phyloP scores from a whole-genome alignment of 2,797 vertebrate species.

The Propithecus perrieri region DNA sequence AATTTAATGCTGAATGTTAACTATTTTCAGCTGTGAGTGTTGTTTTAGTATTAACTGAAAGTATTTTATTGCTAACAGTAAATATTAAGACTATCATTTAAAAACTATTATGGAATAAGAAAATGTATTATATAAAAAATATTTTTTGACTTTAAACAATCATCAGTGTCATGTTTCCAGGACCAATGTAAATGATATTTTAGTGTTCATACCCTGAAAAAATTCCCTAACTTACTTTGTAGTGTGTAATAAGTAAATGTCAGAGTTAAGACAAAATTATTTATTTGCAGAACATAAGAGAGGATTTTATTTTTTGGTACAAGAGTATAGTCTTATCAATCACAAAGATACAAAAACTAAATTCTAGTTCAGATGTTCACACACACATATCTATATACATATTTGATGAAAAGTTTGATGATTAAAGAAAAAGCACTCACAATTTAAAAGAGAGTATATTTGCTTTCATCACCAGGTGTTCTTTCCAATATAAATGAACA shows the following conservation, averaged over 20 bases:
- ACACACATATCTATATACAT: constrained; percentile 65
- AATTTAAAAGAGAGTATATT: constrained; percentile 88
- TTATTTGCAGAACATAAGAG: constrained; percentile 79
- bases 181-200: constrained; percentile 74
- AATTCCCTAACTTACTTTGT: constrained; percentile 72
- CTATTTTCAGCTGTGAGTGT: constrained; percentile 30
- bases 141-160: constrained; percentile 32
- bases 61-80: background rate
- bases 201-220: constrained; percentile 74
- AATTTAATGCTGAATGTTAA: constrained; percentile 41
- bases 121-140: constrained; percentile 36
- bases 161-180: constrained; percentile 63
- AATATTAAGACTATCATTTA: constrained; percentile 51
- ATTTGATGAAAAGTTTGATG: constrained; percentile 87
- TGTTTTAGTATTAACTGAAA: constrained; percentile 48
- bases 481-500: constrained; percentile 95
- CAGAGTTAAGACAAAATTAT: constrained; percentile 81
- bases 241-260: constrained; percentile 79
- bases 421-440: constrained; percentile 87
- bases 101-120: constrained; percentile 55
- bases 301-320: constrained; percentile 76
- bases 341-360: constrained; percentile 82
- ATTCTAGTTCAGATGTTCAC: constrained; percentile 81
- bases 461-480: constrained; percentile 96
- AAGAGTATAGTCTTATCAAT: constrained; percentile 79